Evolutionary conservation across 2,888 invertebrate species (phyloP), one percentile per base, ranked within the genome.

Genomic region (Dioctria rufipes): DNA sequence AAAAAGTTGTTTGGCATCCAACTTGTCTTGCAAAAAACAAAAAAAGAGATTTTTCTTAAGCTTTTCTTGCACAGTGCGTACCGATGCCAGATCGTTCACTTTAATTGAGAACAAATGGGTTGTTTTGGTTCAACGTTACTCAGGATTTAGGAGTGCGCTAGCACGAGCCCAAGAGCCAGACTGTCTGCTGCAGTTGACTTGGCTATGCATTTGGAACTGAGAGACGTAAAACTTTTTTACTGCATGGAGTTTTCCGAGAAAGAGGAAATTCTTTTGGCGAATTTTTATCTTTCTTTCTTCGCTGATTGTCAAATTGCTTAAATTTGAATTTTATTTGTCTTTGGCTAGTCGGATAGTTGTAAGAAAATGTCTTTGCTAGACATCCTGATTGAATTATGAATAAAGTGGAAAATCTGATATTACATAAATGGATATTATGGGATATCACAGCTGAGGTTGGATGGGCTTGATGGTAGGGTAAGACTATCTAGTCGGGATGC

Each of bases 111-210:
- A 8, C 60, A 5, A 11, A 40, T 8, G 4, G 39, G 6, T 5
- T 25, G 39, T 4, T 2, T 0, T 9, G n/a, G 42, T 40, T 65
- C 8, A 11, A 40, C 9, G 65, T n/a, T 42, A n/a, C n/a, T 37
- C 65, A 42, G 40, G 65, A 42, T 40, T 40, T 5, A 5, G 11
- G 42, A 13, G 65, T 40, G n/a, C n/a, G 42, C 39, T 65, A 40
- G 65, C 65, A 40, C 40, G 46, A 40, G 67, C 11, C 43, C 67
- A 9, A 43, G 67, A 67, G 66, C 66, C 66, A 67, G 66, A 67
- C 66, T 67, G 66, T 67, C 66, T 49, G 67, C 40, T 67, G 67
- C 67, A 67, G 67, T 46, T 67, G 67, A 25, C 67, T 25, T 25
- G 25, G 25, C 25, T 25, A 25, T 46, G 67, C 25, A 67, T 6